Conservation (phyloP, 2,888 invertebrate species). For the Icerya purchasi region DNA sequence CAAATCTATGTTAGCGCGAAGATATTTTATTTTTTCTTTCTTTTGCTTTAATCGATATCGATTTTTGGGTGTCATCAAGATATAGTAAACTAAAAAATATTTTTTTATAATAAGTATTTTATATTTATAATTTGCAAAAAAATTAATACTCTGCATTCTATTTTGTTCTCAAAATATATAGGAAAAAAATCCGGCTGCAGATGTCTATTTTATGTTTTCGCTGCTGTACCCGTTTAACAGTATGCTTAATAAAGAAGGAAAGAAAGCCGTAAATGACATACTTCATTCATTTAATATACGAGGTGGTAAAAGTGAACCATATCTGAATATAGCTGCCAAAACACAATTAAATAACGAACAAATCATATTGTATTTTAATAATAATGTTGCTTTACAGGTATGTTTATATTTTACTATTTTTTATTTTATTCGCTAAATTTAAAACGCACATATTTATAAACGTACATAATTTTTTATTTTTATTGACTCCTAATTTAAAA, state of each 20-base stretch:
- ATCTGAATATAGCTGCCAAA: conserved; percentile 3
- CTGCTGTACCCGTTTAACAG: conserved; percentile 64
- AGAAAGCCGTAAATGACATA: conserved; percentile 45
- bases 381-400: conserved; percentile 4
- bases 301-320: neutral
- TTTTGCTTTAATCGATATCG: neutral
- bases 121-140: too few species aligned
- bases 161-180: too few species aligned
- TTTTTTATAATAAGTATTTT: too few species aligned
- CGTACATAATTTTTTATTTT: too few species aligned
- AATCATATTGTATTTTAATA: conserved; percentile 8
- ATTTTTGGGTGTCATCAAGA: too few species aligned
- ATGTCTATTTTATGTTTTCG: conserved; percentile 35
- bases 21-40: neutral
- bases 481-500: too few species aligned
- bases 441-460: too few species aligned
- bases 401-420: too few species aligned
- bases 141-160: too few species aligned
- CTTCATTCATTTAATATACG: conserved; percentile 34
- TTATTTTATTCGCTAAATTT: too few species aligned
- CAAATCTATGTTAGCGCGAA: too few species aligned
- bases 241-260: conserved; percentile 56
- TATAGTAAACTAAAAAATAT: too few species aligned
- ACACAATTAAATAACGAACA: conserved; percentile 1
- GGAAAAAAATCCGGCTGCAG: conserved; percentile 1